Evolutionary conservation across 2,797 vertebrate genomes (phyloP).

Genomic region (Mormyrops attenuatus): DNA sequence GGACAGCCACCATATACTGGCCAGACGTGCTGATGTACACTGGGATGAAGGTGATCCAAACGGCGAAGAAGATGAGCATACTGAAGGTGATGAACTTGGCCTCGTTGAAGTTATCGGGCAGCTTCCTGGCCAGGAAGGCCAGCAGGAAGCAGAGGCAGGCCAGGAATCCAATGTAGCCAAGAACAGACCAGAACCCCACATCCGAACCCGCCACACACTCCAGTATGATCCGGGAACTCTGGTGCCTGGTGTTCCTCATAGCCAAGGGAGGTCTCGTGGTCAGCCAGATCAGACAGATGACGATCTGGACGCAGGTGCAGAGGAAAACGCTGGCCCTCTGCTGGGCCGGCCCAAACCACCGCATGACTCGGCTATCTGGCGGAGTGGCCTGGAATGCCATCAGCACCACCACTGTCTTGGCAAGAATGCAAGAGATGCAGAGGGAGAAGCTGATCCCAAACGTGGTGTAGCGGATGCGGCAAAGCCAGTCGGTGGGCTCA

Average conservation of each 20-base stretch:
- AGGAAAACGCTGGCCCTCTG: conserved; percentile 54
- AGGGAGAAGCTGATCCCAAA: conserved; percentile 64
- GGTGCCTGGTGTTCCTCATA: conserved; percentile 43
- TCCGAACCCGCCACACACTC: conserved; percentile 59
- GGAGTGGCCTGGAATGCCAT: conserved; percentile 58
- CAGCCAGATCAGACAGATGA: conserved; percentile 59
- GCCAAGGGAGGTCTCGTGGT: conserved; percentile 50
- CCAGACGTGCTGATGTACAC: conserved; percentile 62
- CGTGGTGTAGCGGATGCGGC: conserved; percentile 54
- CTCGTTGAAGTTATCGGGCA: conserved; percentile 64
- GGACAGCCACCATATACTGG: conserved; percentile 61
- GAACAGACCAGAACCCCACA: conserved; percentile 56
- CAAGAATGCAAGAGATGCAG: conserved; percentile 64
- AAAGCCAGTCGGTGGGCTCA: conserved; percentile 57
- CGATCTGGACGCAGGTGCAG: conserved; percentile 52
- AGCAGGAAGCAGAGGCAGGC: conserved; percentile 57
- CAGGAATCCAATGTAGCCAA: conserved; percentile 61
- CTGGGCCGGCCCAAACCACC: conserved; percentile 57
- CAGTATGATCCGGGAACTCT: conserved; percentile 49
- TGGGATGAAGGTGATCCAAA: conserved; percentile 65
- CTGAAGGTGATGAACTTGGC: conserved; percentile 66
- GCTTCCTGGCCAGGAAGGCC: conserved; percentile 58
- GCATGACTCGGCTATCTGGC: conserved; percentile 54
- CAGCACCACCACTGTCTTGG: conserved; percentile 60
- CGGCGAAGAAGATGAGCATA: conserved; percentile 65